Conservation (phyloP, 2,888 invertebrate species). For the Drosophila paucipuncta region DNA sequence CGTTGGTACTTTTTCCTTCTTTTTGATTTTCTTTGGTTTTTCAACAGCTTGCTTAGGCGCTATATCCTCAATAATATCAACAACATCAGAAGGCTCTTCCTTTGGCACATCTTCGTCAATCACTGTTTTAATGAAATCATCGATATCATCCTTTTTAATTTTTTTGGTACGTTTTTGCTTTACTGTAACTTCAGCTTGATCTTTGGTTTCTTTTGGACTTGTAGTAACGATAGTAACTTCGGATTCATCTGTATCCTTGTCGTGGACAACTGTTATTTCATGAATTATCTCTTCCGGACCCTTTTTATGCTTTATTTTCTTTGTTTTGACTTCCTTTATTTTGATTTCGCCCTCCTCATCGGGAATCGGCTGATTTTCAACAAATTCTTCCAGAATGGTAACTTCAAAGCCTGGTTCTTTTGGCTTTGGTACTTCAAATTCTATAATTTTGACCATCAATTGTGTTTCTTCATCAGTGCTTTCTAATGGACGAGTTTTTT, state of each 20-base stretch:
- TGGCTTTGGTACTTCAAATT: slow-evolving; percentile 55
- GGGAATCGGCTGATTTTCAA: slow-evolving; percentile 75
- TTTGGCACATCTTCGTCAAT: slow-evolving; percentile 79
- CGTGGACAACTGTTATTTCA: slow-evolving; percentile 85
- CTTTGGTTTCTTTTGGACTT: slow-evolving; percentile 42
- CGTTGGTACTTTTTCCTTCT: slow-evolving; percentile 59
- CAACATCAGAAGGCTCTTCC: slow-evolving; percentile 76
- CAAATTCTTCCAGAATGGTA: slow-evolving; percentile 74
- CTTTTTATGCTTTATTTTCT: slow-evolving; percentile 83
- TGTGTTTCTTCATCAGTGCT: slow-evolving; percentile 39
- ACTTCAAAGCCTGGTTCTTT: slow-evolving; percentile 62
- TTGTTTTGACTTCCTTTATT: slow-evolving; percentile 83
- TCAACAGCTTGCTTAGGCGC: slow-evolving; percentile 65
- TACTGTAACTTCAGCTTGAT: slow-evolving; percentile 42
- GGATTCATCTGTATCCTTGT: slow-evolving; percentile 84
- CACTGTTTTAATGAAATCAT: slow-evolving; percentile 75
- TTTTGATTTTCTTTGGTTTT: slow-evolving; percentile 60
- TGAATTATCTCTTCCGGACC: slow-evolving; percentile 84
- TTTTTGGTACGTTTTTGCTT: slow-evolving; percentile 76
- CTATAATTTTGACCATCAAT: slow-evolving; percentile 51
- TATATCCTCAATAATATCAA: slow-evolving; percentile 65
- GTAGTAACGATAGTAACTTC: slow-evolving; percentile 82
- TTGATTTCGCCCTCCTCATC: slow-evolving; percentile 81
- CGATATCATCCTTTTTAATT: slow-evolving; percentile 74
- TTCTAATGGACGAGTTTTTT: slow-evolving; percentile 20